Evolutionary conservation across 2,797 vertebrate genomes (phyloP), one percentile per base, ranked within the genome.

Genomic region (Anniella stebbinsi): DNA sequence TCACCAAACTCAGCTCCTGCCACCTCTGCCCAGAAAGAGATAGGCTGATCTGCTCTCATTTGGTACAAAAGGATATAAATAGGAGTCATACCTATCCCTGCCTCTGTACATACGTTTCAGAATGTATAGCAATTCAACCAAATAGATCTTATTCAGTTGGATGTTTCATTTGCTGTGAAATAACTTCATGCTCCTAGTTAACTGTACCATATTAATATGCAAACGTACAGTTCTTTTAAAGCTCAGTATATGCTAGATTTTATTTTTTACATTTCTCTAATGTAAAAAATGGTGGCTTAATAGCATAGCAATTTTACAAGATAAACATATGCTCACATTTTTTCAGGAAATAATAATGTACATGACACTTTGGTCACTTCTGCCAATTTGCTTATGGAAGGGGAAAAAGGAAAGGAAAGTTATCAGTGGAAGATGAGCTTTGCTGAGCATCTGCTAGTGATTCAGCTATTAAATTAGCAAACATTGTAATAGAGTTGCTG

Each of bases 381-480:
- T 90, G 66, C 17, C 72, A 70, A 72, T 70, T 63, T 88, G 69
- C 2, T 81, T 51, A 23, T 93, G 66, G 30, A n/a, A 82, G 36
- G 0, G 89, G 80, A 88, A 5, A 12, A 87, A 82, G 11, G 51
- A 76, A 5, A 75, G 86, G 87, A 36, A 80, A 91, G 51, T 89
- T 94, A 77, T 70, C 70, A 88, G 51, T 72, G 57, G 38, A 90
- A 92, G 83, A 82, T 4, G 2, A 77, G n/a, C 6, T 88, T 87
- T 82, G 78, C 57, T 82, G 88, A 94, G 86, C 87, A 91, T 75
- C 88, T 93, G 88, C 60, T 77, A 17, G n/a, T 66, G 82, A 92
- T 91, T 72, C 33, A 87, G 88, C 57, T 57, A 92, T 88, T 90
- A 91, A 93, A 95, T 93, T 91, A 94, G 51, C 51, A 91, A 90